These are phyloP conservation scores for Bombus picipes DNA, from an alignment of 1,140 invertebrate genomes.

Conservation along the genomic window DNA sequence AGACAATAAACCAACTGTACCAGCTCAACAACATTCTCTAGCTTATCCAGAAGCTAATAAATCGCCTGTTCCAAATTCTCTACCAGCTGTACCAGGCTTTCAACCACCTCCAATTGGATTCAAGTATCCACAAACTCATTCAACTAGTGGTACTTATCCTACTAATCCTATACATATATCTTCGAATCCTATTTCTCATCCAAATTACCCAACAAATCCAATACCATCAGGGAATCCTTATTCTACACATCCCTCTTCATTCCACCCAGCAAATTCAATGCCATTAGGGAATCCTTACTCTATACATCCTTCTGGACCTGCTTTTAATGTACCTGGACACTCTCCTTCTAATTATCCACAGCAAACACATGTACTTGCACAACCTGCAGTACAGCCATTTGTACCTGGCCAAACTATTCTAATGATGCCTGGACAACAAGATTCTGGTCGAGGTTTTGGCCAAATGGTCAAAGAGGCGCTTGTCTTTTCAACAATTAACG, in stretches of 20 bases:
- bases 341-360: constrained; percentile 60
- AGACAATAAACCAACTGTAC: background rate
- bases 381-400: constrained; percentile 69
- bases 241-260: constrained; percentile 21
- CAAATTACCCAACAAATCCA: constrained; percentile 44
- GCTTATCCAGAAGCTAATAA: constrained; percentile 6
- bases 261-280: constrained; percentile 10
- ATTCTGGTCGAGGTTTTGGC: constrained; percentile 70
- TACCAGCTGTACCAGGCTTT: background rate
- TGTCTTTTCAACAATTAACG: constrained; percentile 74
- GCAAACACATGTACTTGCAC: constrained; percentile 67
- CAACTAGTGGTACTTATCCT: background rate
- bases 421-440: constrained; percentile 65
- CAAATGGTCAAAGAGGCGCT: constrained; percentile 76
- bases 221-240: constrained; percentile 57
- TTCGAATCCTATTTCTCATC: constrained; percentile 18
- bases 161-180: constrained; percentile 12
- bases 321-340: constrained; percentile 43
- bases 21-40: constrained; percentile 8
- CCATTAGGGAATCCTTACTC: constrained; percentile 61
- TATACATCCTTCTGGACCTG: constrained; percentile 12
- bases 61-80: background rate
- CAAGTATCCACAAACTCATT: constrained; percentile 31
- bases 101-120: constrained; percentile 48
- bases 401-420: constrained; percentile 74